Evolutionary conservation across 2,797 vertebrate genomes (phyloP).

Genomic region (Mormyrus proboscirostris): DNA sequence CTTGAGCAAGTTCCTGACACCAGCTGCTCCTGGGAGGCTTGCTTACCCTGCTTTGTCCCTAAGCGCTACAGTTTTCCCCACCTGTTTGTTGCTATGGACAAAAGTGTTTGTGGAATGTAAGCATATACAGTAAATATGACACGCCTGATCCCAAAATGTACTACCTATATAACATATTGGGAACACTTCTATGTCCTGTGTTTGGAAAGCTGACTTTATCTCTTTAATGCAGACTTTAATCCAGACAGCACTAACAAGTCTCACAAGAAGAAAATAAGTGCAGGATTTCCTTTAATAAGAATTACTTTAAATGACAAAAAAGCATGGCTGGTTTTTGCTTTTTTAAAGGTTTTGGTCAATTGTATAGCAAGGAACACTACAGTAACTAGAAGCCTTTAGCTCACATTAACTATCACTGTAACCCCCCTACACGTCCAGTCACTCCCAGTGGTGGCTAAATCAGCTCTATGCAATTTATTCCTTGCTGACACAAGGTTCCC

Average conservation of each 20-base stretch:
- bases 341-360: neutral
- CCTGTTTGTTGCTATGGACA: neutral
- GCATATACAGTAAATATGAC: neutral
- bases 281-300: neutral
- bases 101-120: neutral
- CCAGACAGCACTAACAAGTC: neutral
- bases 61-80: neutral
- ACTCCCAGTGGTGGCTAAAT: neutral
- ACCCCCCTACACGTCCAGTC: neutral
- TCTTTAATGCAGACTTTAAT: neutral
- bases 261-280: neutral
- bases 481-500: neutral
- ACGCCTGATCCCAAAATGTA: neutral
- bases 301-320: neutral
- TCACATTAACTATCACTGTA: neutral
- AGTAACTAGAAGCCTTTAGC: neutral
- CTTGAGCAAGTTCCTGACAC: neutral
- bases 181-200: neutral
- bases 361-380: neutral
- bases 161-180: neutral
- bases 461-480: neutral
- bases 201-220: neutral
- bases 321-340: neutral
- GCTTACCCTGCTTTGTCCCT: neutral
- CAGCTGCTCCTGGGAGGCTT: neutral